Conservation (phyloP, 23 tunicate species). For the Ciona savignyi region DNA sequence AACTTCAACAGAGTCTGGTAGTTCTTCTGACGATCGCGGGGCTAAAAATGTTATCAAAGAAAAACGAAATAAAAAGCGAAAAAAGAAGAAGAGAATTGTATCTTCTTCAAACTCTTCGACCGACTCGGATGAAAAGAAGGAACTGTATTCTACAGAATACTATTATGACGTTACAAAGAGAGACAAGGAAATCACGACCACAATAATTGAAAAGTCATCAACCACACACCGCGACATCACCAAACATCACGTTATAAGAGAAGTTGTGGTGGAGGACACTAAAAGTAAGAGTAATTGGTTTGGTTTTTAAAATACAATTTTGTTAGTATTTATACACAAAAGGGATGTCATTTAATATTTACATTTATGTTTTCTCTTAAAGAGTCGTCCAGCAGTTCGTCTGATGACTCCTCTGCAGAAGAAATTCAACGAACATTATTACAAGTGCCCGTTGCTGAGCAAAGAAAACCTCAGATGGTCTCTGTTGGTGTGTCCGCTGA, state of each 20-base stretch:
- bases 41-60: not conserved
- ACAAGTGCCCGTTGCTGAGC: not conserved
- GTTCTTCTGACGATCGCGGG: too few species aligned
- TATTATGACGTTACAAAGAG: slow-evolving; percentile 33
- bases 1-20: not conserved
- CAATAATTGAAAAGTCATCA: slow-evolving; percentile 14
- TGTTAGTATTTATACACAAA: too few species aligned
- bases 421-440: not conserved
- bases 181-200: slow-evolving; percentile 21
- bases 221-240: slow-evolving; percentile 19
- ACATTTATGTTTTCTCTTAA: too few species aligned
- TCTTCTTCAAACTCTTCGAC: slow-evolving; percentile 5
- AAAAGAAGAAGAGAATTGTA: not conserved
- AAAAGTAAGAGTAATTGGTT: slow-evolving; percentile 16
- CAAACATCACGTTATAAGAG: slow-evolving; percentile 20
- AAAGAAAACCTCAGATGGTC: not conserved
- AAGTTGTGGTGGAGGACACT: slow-evolving; percentile 9
- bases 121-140: not conserved
- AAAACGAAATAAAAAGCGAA: slow-evolving; percentile 11
- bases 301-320: too few species aligned
- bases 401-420: not conserved
- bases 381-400: not conserved
- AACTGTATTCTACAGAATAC: slow-evolving; percentile 26
- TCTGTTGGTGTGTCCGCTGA: not conserved
- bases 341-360: too few species aligned